Percentiles rank a stretch among this genome's conserved stretches.
Evolutionary conservation across 92 coral and sea anemone species (phyloP).

Genomic region (Epizoanthus scotinus): DNA sequence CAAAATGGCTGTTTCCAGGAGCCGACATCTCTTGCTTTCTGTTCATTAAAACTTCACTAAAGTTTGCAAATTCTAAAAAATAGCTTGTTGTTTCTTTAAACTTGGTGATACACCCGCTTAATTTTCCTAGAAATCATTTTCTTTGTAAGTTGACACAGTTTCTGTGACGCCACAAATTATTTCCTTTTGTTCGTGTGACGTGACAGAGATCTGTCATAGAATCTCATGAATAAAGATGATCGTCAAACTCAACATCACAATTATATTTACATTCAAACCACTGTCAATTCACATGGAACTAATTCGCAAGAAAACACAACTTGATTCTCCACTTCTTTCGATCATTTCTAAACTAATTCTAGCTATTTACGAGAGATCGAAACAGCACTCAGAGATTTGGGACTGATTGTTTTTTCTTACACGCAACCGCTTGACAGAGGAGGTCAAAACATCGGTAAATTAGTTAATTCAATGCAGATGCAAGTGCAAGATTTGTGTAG

Average conservation of each 20-base stretch:
- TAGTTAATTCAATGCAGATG: background rate
- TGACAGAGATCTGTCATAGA: background rate
- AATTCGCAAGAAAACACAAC: background rate
- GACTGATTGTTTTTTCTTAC: background rate
- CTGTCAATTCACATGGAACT: background rate
- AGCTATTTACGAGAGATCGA: too few relatives aligned
- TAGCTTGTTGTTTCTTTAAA: too few relatives aligned
- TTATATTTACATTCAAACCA: constrained; percentile 7
- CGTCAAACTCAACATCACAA: background rate
- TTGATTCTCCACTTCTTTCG: background rate
- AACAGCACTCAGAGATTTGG: background rate
- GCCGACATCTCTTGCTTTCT: too few relatives aligned
- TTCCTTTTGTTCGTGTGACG: constrained; percentile 10
- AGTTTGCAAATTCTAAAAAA: too few relatives aligned
- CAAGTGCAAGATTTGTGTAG: background rate
- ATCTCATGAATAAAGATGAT: constrained; percentile 37
- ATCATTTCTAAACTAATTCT: too few relatives aligned
- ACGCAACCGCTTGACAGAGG: background rate
- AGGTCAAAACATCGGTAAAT: background rate
- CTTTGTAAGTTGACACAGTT: too few relatives aligned
- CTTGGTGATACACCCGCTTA: too few relatives aligned
- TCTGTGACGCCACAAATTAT: background rate
- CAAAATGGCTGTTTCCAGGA: too few relatives aligned
- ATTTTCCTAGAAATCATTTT: too few relatives aligned
- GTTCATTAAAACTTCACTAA: too few relatives aligned